These are phyloP conservation scores for Pasiphila rectangulata DNA, from an alignment of 2,888 invertebrate species.

Conservation along the genomic window DNA sequence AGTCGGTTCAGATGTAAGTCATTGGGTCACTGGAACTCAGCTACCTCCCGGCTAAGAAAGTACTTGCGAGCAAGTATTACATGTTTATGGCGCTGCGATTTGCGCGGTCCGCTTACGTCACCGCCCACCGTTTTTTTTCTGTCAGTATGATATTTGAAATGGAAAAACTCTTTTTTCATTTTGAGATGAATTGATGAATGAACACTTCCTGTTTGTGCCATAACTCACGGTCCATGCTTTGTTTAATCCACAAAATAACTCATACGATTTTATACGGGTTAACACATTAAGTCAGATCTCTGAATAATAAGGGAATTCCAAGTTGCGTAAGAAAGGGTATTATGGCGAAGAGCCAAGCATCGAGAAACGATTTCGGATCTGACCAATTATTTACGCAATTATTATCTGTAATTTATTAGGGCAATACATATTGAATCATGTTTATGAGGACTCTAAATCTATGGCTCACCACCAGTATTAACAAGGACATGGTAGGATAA, in stretches of 20 bases:
- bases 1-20: constrained; percentile 47
- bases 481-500: neutral
- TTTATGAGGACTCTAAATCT: neutral
- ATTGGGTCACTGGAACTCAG: constrained; percentile 45
- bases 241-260: too few species aligned
- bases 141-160: neutral
- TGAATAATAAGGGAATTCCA: neutral
- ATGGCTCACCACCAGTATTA: neutral
- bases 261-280: too few species aligned
- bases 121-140: constrained; percentile 4
- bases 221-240: too few species aligned
- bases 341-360: neutral
- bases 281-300: too few species aligned
- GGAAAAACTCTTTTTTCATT: neutral
- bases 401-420: too few species aligned
- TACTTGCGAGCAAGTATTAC: neutral
- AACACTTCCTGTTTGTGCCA: too few species aligned
- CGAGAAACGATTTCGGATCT: neutral
- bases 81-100: neutral
- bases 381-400: neutral
- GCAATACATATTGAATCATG: neutral
- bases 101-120: constrained; percentile 2
- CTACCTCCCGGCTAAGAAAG: constrained; percentile 12
- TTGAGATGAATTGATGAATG: too few species aligned
- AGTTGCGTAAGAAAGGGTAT: neutral